Base-by-base conservation (phyloP, 2,113 vertebrate genomes). In the Gopherus flavomarginatus region DNA sequence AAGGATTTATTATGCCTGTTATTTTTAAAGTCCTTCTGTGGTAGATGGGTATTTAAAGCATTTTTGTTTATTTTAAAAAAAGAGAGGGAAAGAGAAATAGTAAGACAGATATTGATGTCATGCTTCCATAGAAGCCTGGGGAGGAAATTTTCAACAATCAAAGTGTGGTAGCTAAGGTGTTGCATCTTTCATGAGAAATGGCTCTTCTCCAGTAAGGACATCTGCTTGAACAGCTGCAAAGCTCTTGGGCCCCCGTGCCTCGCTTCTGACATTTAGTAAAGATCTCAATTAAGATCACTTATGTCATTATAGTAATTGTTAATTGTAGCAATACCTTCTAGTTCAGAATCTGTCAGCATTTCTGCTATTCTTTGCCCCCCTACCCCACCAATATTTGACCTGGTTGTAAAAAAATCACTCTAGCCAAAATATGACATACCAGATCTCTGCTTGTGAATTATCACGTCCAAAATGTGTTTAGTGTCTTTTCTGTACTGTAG, bases 181-280 rank as follows among this genome's bases (percentile, higher is more conserved):
- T 21, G 2, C 50, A 59, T 89, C 86, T 86, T 86, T 75, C 81
- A 50, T 92, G 81, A 87, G 81, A 95, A 94, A n/a, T 88, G 92
- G 90, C 90, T 90, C 7, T 57, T 85, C 49, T 95, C 93, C 94
- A 89, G 38, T 8, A 62, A 91, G 81, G 84, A 93, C 93, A 85
- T 90, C 89, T 96, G 87, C 84, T 82, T 77, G 88, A 96, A 82
- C 86, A 94, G 89, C 88, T 96, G 93, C 82, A 80, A 93, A 92
- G 82, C 75, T 95, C 22, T 52, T 94, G 17, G 85, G 94, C 81
- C 75, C 89, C 62, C 52, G 2, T 91, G 95, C 77, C 52, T 96
- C 59, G 90, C 83, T 82, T 90, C 42, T 92, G 91, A 87, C 87
- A 49, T 92, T 90, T 75, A 84, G 79, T 86, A 92, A 96, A 93